Base-by-base conservation (phyloP, 2,797 vertebrate species). In the Eulemur albifrons region DNA sequence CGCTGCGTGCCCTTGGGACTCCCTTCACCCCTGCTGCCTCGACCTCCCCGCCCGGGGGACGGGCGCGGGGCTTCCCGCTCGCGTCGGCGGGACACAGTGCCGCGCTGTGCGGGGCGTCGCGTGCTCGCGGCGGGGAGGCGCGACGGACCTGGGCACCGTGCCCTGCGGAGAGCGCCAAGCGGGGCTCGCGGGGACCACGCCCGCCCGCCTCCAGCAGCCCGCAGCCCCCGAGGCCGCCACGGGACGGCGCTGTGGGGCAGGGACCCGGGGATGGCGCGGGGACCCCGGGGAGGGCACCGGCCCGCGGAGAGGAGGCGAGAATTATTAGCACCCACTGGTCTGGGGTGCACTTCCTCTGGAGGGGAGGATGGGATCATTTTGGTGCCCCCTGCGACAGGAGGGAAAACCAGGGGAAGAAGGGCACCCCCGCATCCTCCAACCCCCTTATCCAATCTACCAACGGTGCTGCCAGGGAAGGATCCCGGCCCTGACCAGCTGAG, bases 181-280 rank as follows among this genome's bases (percentile, higher is more conserved):
- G 1, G 30, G 43, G 35, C 32, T 72, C 0, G 40, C 10, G 5
- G 4, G 27, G 23, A 7, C 30, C n/a, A 7, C 17, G 40, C 35
- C 25, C 1, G 3, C 13, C 1, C 4, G 2, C 21, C 14, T 23
- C 70, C 15, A 25, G 18, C 70, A 54, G 69, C 30, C n/a, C 40
- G 43, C 69, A 75, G 67, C 61, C 1, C 94, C 75, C 2, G 4
- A 59, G 70, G 70, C 45, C 25, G 21, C 91, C 92, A 87, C 79
- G 7, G 52, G 89, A 65, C 40, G 92, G 73, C 65, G 75, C 88
- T 94, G 89, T 72, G 93, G 89, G 38, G 18, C 93, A 52, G 73
- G 30, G 52, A 8, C 82, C 40, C 4, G 18, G 40, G 54, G 57
- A 7, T 1, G 0, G 20, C 20, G 1, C 17, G 5, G 73, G 48